These are phyloP conservation scores for Heliconius melpomene DNA, from an alignment of 1,140 invertebrate genomes.

Conservation along the genomic window DNA sequence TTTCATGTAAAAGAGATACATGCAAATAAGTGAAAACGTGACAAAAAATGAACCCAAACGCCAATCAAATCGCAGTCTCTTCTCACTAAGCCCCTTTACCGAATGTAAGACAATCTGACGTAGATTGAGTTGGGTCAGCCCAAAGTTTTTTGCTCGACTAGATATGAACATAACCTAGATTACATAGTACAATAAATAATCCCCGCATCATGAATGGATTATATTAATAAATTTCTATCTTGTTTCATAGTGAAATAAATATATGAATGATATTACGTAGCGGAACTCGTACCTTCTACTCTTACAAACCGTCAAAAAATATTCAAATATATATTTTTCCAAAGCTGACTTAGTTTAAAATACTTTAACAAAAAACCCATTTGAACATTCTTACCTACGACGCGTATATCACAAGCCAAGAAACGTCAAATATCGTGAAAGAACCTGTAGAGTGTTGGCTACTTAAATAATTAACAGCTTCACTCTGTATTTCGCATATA, in stretches of 20 bases:
- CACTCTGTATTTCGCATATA: too few species aligned
- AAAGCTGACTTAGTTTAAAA: too few species aligned
- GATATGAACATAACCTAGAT: background rate
- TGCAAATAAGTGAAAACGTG: background rate
- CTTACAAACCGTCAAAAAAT: too few species aligned
- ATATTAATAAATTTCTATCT: background rate
- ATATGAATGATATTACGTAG: background rate
- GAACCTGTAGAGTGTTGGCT: too few species aligned
- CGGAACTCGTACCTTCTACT: too few species aligned
- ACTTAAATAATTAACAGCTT: too few species aligned
- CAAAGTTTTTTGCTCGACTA: background rate
- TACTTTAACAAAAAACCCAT: too few species aligned
- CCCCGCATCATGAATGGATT: background rate
- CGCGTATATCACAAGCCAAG: too few species aligned
- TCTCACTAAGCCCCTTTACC: background rate
- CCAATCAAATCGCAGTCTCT: background rate
- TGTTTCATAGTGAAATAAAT: background rate
- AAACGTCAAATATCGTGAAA: too few species aligned
- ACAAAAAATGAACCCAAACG: background rate
- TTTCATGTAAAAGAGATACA: too few species aligned
- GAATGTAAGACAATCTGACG: background rate
- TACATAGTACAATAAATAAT: background rate
- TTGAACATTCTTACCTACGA: too few species aligned
- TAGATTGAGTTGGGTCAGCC: constrained; percentile 10
- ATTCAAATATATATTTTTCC: too few species aligned